Conservation (phyloP, 2,113 vertebrate genomes). For the Tonatia bakeri region DNA sequence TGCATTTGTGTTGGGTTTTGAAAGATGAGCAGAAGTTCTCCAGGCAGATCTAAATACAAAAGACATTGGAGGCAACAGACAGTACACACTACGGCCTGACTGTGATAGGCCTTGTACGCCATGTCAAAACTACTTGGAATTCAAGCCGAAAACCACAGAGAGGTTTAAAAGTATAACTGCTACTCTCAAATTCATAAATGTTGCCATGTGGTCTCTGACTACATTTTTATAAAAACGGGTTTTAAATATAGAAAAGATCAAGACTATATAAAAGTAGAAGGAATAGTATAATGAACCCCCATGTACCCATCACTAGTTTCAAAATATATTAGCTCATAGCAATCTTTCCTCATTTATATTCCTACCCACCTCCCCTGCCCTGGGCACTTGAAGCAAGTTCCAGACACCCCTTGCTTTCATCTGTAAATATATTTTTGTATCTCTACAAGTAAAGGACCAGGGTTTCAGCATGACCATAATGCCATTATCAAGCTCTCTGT, state of each 20-base stretch:
- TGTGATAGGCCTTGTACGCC: not conserved
- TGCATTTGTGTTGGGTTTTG: not conserved
- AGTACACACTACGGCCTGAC: not conserved
- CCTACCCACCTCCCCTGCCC: not conserved
- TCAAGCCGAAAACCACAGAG: not conserved
- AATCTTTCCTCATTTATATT: not conserved
- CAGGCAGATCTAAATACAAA: not conserved
- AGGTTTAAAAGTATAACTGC: not conserved
- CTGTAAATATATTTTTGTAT: not conserved
- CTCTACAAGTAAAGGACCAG: not conserved
- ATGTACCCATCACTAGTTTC: not conserved
- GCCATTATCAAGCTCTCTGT: not conserved
- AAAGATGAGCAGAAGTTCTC: not conserved
- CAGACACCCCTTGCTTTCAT: not conserved
- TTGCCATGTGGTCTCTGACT: not conserved
- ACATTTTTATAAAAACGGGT: not conserved
- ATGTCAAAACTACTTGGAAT: not conserved
- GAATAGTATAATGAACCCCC: not conserved
- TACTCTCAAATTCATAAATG: not conserved
- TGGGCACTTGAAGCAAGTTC: not conserved
- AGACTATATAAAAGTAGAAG: not conserved
- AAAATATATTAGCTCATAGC: not conserved
- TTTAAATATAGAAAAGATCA: not conserved
- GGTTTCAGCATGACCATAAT: not conserved
- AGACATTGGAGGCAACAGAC: not conserved